Evolutionary conservation across 2,888 invertebrate genomes (phyloP), one percentile per base, ranked within the genome.

Genomic region (Aquatica leii): DNA sequence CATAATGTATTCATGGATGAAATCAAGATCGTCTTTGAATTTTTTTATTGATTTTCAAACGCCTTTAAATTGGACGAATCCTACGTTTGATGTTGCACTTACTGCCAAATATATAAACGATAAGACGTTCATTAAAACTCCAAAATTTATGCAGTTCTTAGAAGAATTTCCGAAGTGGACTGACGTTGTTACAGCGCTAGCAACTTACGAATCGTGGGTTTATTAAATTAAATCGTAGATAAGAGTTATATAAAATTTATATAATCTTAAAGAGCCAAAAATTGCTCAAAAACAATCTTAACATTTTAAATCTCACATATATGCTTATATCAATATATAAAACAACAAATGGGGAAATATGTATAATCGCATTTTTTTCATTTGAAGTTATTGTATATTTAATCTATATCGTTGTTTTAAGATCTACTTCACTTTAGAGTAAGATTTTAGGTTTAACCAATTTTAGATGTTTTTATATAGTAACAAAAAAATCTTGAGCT

Each of bases 51-150:
- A 78, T 60, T 63, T 81, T 18, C 64, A 73, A 61, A 67, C 69
- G 2, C 73, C 77, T 1, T 59, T 66, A 8, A 68, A 73, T 64
- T 73, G 73, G 65, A 66, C 68, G 12, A 73, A 69, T 17, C 69
- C 70, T 40, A 57, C 71, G 2, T 66, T 80, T 51, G 83, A 84
- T 64, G 71, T 86, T 35, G 83, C 80, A 0, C 75, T 85, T 6
- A 77, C 78, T 14, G 83, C 82, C 2, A 84, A 84, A 69, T 82
- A 84, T 62, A 77, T 82, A 0, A 83, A 86, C 69, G 83, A 84
- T 24, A 76, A 79, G 14, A 69, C 59, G 34, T 78, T 81, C 14
- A 70, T 76, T 6, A 81, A 81, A 57, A 83, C 85, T 0, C 69
- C 76, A 3, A 82, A 83, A 54, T 85, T 81, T 69, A 67, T 76